Evolutionary conservation across 2,797 vertebrate species (phyloP).

Genomic region (Delichon dasypus): DNA sequence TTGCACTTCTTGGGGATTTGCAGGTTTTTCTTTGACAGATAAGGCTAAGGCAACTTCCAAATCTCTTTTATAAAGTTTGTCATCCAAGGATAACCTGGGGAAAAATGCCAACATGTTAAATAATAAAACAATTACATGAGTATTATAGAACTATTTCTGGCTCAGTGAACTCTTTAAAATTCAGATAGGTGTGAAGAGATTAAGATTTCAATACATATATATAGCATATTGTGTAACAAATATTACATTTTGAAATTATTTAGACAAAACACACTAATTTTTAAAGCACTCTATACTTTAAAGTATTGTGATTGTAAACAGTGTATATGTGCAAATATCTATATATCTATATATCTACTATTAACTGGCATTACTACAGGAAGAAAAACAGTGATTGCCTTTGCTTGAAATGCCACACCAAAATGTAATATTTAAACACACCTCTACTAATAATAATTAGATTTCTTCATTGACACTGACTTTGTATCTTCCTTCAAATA

Average conservation of each 20-base stretch:
- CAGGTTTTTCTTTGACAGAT: constrained; percentile 78
- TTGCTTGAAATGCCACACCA: neutral
- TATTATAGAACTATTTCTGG: neutral
- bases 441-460: neutral
- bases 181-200: neutral
- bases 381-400: neutral
- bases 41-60: constrained; percentile 88
- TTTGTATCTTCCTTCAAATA: neutral
- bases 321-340: neutral
- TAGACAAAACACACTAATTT: neutral
- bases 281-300: neutral
- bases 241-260: neutral
- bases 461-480: neutral
- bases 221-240: neutral
- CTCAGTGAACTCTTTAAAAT: neutral
- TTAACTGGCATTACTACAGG: neutral
- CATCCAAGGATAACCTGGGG: constrained; percentile 81
- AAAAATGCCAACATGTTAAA: neutral
- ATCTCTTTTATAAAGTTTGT: constrained; percentile 83
- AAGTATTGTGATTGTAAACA: neutral
- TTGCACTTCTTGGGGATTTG: constrained; percentile 12
- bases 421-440: neutral
- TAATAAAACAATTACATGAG: neutral
- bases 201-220: neutral
- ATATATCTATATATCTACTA: neutral